Evolutionary conservation across 2,888 invertebrate species (phyloP), one percentile per base, ranked within the genome.

Genomic region (Thera obeliscata): DNA sequence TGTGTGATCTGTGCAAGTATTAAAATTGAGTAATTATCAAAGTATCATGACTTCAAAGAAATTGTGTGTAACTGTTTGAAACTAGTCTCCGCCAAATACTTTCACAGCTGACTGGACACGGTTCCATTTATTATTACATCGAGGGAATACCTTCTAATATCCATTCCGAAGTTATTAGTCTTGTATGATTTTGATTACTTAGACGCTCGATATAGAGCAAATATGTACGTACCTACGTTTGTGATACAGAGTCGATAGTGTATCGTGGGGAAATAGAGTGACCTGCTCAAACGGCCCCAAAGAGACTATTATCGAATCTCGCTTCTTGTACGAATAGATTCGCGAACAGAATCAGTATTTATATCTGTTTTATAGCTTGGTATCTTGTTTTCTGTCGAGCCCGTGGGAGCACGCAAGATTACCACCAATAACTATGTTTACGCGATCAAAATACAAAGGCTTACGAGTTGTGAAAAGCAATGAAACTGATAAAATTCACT

Each of bases 251-350:
- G 76, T 78, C 76, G 75, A 76, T 79, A 75, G 78, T 76, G 78
- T 77, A 79, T 79, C 76, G 80, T 74, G 79, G 80, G 82, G 86
- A 84, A 84, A 87, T 85, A 80, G 84, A 88, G 83, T 85, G 86
- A 85, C 82, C 86, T 78, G 79, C 79, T 80, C 78, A 78, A 83
- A 85, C 80, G 81, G 84, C 77, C 86, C 85, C 85, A 78, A 74
- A 76, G 86, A 84, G 86, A 85, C 87, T 86, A 86, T 86, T 85
- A 84, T 81, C 83, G 82, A 82, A 83, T 82, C 81, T 81, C 79
- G 80, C 84, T 82, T 84, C 82, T 81, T 78, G 80, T 64, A 73
- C 75, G 78, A 74, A 82, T 80, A 78, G 79, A 81, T 81, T 80
- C 78, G 73, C 74, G 76, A 61, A 72, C 66, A 72, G 76, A 80